A percentile compares a stretch with the other conserved stretches of the same genome.
Evolutionary conservation across 2,888 invertebrate species (phyloP).

Genomic region (Dicyrtoma fusca): DNA sequence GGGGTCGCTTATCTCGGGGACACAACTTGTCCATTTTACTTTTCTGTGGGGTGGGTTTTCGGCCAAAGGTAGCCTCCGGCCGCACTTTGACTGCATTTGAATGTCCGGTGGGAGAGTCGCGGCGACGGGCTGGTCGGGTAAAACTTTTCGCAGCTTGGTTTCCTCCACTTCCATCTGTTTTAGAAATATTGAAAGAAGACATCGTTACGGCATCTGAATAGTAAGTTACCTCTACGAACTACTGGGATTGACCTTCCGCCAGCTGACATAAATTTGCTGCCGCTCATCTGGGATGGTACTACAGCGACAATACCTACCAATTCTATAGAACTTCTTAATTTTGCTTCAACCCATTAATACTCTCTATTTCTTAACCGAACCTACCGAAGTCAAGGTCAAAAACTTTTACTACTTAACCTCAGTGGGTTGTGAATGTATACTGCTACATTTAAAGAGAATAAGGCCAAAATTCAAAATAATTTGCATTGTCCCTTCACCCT

Average conservation of each 20-base stretch:
- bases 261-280: conserved; percentile 8
- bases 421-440: no score
- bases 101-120: conserved; percentile 29
- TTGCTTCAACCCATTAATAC: not conserved
- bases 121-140: conserved; percentile 25
- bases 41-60: conserved; percentile 72
- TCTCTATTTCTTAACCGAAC: no score
- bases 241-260: not conserved
- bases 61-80: conserved; percentile 58
- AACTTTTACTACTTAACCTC: no score
- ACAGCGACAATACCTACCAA: conserved; percentile 1
- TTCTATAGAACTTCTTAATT: conserved; percentile 11
- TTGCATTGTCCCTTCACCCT: no score
- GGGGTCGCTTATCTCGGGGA: conserved; percentile 39
- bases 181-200: conserved; percentile 11
- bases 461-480: no score
- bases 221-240: not conserved
- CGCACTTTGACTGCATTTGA: conserved; percentile 7
- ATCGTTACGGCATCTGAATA: not conserved
- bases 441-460: no score
- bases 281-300: not conserved
- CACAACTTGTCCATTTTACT: conserved; percentile 61
- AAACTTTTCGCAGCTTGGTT: conserved; percentile 20
- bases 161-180: conserved; percentile 34
- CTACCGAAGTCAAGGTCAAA: no score